Percentiles rank a stretch among this genome's conserved stretches.
Conservation (phyloP, 1,140 invertebrate genomes). For the Lepidurus packardi region DNA sequence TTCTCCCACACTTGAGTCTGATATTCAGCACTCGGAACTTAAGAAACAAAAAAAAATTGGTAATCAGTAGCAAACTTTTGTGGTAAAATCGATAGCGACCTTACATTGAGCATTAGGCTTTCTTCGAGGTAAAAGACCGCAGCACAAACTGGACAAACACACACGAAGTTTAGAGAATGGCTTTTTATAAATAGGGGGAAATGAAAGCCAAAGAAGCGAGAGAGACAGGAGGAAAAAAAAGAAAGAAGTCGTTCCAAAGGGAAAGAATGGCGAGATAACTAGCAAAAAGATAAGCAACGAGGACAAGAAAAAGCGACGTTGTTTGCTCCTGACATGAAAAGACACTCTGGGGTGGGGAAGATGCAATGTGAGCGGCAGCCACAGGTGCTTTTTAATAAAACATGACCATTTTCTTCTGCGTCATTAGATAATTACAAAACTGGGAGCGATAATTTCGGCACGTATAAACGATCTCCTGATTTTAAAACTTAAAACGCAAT, state of each 20-base stretch:
- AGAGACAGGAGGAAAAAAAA: no score
- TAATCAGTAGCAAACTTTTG: neutral
- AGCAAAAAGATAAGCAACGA: neutral
- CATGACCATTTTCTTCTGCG: neutral
- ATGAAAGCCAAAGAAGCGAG: no score
- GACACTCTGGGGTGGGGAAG: neutral
- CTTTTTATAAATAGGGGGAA: no score
- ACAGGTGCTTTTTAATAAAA: neutral
- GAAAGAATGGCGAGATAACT: neutral
- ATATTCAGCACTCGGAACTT: no score
- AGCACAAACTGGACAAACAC: no score
- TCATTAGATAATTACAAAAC: neutral
- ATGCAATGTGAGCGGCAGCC: neutral
- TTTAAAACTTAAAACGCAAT: neutral
- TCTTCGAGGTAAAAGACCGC: no score
- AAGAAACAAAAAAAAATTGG: neutral
- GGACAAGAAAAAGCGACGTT: neutral
- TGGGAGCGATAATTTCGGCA: neutral
- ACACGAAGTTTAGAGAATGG: no score
- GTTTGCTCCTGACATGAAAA: neutral
- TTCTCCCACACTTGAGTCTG: no score
- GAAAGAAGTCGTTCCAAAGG: neutral
- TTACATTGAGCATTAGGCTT: neutral
- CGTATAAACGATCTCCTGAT: no score
- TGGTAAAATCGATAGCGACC: neutral